Evolutionary conservation across 2,113 vertebrate genomes (phyloP), one percentile per base, ranked within the genome.

Genomic region (Cyphomyrus discorhynchus): DNA sequence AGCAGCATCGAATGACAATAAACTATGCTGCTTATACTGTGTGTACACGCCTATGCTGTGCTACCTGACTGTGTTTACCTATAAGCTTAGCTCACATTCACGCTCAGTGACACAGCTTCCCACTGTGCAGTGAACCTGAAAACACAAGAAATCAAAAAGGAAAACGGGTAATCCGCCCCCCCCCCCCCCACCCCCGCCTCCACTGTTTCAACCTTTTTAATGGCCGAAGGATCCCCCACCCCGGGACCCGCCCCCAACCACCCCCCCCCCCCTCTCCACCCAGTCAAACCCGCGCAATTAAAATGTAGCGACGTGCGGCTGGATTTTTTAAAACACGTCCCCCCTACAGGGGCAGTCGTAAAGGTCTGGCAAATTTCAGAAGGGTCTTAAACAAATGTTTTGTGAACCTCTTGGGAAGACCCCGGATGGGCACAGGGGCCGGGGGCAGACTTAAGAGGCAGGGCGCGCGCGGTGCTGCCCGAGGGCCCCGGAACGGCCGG

Each of bases 321-420:
- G 90, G 70, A 91, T 94, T 94, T 93, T 87, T 93, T 91, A 92
- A 88, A 82, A 70, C 86, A 91, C 91, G 91, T 92, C 93, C 92
- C 93, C 91, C 91, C 87, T 93, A 93, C 94, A 90, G 93, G 94
- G 96, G 93, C 94, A 94, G 91, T 92, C 90, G 94, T 91, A 96
- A 96, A 97, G 93, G 92, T 96, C 95, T 95, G 93, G 94, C 95
- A 96, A 95, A 96, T 97, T 97, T 96, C 95, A 96, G 93, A 96
- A 95, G 94, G 89, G 87, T 90, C 90, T 91, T 90, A 93, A 94
- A 94, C 93, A 94, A 94, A 94, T 94, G 92, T 93, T 93, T 91
- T 92, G 93, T 31, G 77, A 86, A 90, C 91, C 92, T 93, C 62
- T 31, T 82, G 1, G 89, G 94, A 15, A 10, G 49, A 13, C 90